A percentile compares a stretch with the other conserved stretches of the same genome.
Conservation (phyloP, 2,113 vertebrate species). For the Aldabrachelys gigantea region DNA sequence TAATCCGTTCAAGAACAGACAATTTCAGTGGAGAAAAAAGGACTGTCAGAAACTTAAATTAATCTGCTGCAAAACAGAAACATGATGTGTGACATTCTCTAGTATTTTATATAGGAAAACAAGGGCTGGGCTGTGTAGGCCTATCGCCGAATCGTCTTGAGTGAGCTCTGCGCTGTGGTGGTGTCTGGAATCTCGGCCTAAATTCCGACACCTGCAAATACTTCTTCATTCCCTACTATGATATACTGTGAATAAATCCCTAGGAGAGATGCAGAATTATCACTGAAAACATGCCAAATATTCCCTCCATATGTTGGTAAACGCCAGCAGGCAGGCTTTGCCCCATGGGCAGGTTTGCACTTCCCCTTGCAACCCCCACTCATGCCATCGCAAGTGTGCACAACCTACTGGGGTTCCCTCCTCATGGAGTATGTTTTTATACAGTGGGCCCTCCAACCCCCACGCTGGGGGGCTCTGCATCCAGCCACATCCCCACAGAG, state of each 20-base stretch:
- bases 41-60: not conserved
- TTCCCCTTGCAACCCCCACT: not conserved
- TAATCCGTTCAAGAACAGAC: not conserved
- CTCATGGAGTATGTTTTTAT: not conserved
- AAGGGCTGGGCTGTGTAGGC: not conserved
- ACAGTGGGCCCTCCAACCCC: not conserved
- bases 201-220: not conserved
- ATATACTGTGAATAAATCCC: not conserved
- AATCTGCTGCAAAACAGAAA: fast-evolving
- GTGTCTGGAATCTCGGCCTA: not conserved
- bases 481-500: not conserved
- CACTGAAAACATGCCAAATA: not conserved
- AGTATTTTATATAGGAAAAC: not conserved
- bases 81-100: too few species aligned
- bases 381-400: not conserved
- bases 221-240: not conserved
- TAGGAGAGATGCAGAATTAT: too few species aligned
- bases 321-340: not conserved
- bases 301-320: not conserved
- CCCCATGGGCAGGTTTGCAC: too few species aligned
- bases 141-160: not conserved
- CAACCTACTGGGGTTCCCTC: not conserved
- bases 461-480: not conserved
- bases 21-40: not conserved
- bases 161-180: not conserved